phyloP scores from a whole-genome alignment of 1,140 invertebrate genomes.

The Cyphomyrmex costatus region DNA sequence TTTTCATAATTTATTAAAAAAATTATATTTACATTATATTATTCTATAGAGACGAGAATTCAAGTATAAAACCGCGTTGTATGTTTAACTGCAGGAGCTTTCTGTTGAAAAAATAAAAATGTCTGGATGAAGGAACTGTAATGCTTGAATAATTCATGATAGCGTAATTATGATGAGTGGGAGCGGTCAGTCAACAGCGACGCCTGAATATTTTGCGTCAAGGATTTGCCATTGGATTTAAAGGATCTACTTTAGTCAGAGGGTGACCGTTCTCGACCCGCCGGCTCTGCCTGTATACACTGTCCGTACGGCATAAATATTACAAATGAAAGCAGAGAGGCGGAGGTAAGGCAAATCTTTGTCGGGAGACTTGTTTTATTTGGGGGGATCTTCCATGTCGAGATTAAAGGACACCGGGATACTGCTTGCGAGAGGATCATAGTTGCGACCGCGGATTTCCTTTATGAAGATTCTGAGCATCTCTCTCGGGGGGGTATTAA shows the following conservation, averaged over 20 bases:
- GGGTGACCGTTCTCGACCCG: not conserved
- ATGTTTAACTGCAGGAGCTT: not conserved
- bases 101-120: not conserved
- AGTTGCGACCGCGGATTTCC: conserved; percentile 45
- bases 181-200: not conserved
- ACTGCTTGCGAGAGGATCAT: conserved; percentile 38
- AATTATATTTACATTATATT: conserved; percentile 3
- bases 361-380: conserved; percentile 47
- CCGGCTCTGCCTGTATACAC: too few relatives aligned
- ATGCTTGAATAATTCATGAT: conserved; percentile 34
- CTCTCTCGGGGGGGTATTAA: conserved; percentile 33
- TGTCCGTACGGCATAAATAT: conserved; percentile 39
- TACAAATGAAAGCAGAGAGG: conserved; percentile 52
- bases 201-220: conserved; percentile 6
- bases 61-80: not conserved
- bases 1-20: not conserved
- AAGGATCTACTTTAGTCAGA: not conserved
- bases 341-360: conserved; percentile 51
- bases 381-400: conserved; percentile 8
- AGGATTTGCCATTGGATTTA: not conserved
- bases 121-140: not conserved
- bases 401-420: conserved; percentile 35
- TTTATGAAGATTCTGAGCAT: conserved; percentile 52
- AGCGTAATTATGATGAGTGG: conserved; percentile 6
- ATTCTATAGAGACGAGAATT: not conserved